phyloP scores from a whole-genome alignment of 2,888 invertebrate species.

The Cephus spinipes region DNA sequence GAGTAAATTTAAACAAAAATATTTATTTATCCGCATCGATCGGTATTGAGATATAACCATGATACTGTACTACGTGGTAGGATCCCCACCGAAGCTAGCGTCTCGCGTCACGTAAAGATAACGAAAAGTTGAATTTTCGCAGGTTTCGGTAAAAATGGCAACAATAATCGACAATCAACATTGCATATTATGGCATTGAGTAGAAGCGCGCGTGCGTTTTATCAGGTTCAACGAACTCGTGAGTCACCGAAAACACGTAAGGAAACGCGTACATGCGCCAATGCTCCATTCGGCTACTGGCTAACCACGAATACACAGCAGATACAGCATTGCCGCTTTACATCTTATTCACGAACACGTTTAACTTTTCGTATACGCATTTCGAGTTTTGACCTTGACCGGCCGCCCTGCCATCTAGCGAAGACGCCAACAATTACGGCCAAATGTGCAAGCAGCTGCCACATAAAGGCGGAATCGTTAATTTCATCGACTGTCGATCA shows the following conservation, averaged over 20 bases:
- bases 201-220: conserved; percentile 20
- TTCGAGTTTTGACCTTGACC: background rate
- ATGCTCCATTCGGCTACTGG: conserved; percentile 11
- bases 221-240: conserved; percentile 39
- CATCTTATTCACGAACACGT: background rate
- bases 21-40: background rate
- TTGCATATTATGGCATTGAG: conserved; percentile 17
- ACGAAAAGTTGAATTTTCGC: background rate
- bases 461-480: background rate
- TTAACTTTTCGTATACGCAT: background rate
- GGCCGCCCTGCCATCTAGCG: background rate
- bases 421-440: background rate
- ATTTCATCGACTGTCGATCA: background rate
- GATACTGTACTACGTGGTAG: too few relatives aligned
- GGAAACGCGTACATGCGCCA: background rate
- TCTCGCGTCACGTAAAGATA: background rate
- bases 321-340: background rate
- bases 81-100: too few relatives aligned
- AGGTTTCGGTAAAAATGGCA: background rate
- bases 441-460: background rate
- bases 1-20: background rate
- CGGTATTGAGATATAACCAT: too few relatives aligned
- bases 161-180: background rate
- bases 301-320: background rate
- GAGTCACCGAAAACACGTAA: conserved; percentile 24